phyloP scores from a whole-genome alignment of 2,113 vertebrate genomes.

The Hyperoodon ampullatus region DNA sequence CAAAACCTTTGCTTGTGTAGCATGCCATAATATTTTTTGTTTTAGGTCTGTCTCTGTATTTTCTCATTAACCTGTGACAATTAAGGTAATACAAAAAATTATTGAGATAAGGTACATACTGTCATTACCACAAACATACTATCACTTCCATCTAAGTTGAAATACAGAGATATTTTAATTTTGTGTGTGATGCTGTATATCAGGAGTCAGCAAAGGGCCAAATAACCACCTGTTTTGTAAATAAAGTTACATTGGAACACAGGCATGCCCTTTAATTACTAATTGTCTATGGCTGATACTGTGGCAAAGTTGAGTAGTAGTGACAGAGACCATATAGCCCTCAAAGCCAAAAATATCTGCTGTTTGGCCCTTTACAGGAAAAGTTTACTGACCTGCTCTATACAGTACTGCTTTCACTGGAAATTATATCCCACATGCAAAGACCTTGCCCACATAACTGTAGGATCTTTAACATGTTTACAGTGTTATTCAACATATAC shows the following conservation, averaged over 20 bases:
- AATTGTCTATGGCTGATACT: not conserved
- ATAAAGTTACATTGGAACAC: not conserved
- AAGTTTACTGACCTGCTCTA: not conserved
- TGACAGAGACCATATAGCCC: not conserved
- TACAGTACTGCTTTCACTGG: not conserved
- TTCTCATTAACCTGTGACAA: constrained; percentile 15
- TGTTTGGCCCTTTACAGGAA: not conserved
- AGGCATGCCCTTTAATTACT: not conserved
- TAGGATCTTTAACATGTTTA: not conserved
- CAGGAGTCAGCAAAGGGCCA: not conserved
- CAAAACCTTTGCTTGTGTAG: constrained; percentile 1
- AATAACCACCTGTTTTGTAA: not conserved
- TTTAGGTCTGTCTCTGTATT: not conserved
- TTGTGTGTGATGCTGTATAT: not conserved
- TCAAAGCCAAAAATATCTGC: not conserved
- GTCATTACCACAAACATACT: not conserved
- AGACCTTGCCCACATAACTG: not conserved
- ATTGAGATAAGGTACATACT: not conserved
- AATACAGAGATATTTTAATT: constrained; percentile 27
- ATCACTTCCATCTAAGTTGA: not conserved
- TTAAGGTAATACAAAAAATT: not conserved
- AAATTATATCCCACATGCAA: not conserved
- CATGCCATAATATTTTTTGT: not conserved
- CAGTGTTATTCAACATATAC: not conserved
- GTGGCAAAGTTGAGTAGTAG: not conserved